Percentiles rank a stretch among this genome's conserved stretches.
Conservation (phyloP, 1,140 invertebrate species). For the Probaryconus sp. region DNA sequence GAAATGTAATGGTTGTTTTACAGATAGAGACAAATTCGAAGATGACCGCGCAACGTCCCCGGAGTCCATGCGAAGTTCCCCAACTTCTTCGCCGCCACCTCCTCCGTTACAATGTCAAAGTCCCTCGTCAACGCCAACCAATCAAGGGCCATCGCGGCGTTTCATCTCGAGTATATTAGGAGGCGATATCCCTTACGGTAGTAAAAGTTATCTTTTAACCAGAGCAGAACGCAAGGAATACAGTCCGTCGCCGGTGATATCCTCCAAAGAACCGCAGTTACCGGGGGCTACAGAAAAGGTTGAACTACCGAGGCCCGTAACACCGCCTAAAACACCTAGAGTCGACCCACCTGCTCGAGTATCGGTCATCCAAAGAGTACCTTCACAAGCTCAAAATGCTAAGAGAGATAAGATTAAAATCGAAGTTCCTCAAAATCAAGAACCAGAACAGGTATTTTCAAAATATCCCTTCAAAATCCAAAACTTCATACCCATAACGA, state of each 20-base stretch:
- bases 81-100: slow-evolving; percentile 70
- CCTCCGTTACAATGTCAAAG: slow-evolving; percentile 60
- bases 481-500: too few species aligned
- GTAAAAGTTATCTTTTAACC: slow-evolving; percentile 85
- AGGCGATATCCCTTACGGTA: slow-evolving; percentile 86
- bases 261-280: slow-evolving; percentile 73
- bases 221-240: slow-evolving; percentile 89
- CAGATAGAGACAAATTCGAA: slow-evolving; percentile 75
- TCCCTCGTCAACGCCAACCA: slow-evolving; percentile 48
- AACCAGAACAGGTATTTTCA: slow-evolving; percentile 76
- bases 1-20: slow-evolving; percentile 31
- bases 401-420: slow-evolving; percentile 71
- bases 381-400: slow-evolving; percentile 79
- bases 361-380: slow-evolving; percentile 90
- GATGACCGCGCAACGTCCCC: slow-evolving; percentile 75
- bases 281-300: slow-evolving; percentile 76
- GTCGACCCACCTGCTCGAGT: slow-evolving; percentile 79
- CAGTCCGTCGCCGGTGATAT: slow-evolving; percentile 79
- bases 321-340: slow-evolving; percentile 77
- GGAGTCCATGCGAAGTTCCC: slow-evolving; percentile 72
- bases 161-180: slow-evolving; percentile 88
- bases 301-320: slow-evolving; percentile 78
- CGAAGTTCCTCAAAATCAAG: slow-evolving; percentile 71
- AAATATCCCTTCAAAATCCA: neutral
- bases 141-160: slow-evolving; percentile 73